A percentile compares a stretch with the other conserved stretches of the same genome.
phyloP scores from a whole-genome alignment of 1,140 invertebrate genomes.

The Stenopsyche tienmushanensis region DNA sequence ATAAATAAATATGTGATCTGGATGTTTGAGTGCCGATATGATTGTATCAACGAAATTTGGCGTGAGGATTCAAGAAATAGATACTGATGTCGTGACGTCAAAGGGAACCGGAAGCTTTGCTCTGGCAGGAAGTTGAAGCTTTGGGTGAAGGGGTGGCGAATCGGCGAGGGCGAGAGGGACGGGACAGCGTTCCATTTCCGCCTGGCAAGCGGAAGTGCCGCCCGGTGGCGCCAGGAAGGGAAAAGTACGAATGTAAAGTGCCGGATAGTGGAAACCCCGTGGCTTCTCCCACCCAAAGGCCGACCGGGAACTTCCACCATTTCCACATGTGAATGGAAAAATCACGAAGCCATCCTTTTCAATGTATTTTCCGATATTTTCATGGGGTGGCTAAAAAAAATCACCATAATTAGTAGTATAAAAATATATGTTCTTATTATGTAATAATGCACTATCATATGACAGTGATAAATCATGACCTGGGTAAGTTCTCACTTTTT shows the following conservation, averaged over 20 bases:
- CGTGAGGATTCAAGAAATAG: constrained; percentile 12
- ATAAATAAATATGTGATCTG: neutral
- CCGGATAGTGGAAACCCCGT: constrained; percentile 30
- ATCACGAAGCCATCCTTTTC: neutral
- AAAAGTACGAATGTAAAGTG: constrained; percentile 41
- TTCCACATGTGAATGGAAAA: neutral
- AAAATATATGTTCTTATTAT: too few species aligned
- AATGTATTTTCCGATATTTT: neutral
- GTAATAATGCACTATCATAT: too few species aligned
- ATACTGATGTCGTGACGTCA: constrained; percentile 36
- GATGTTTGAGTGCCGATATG: too few species aligned
- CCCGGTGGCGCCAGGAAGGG: constrained; percentile 40
- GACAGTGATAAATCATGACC: too few species aligned
- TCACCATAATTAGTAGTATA: too few species aligned
- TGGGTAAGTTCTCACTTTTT: too few species aligned
- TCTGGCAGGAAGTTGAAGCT: constrained; percentile 34
- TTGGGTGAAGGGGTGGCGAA: constrained; percentile 13
- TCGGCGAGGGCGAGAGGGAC: constrained; percentile 7
- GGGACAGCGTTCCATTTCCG: constrained; percentile 35
- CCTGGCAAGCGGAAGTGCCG: constrained; percentile 38
- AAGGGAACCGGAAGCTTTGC: constrained; percentile 40
- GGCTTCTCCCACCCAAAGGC: neutral
- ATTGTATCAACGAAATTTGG: too few species aligned
- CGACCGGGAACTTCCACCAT: neutral
- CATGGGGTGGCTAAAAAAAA: too few species aligned